phyloP scores from a whole-genome alignment of 2,888 invertebrate species.

The Ceriagrion tenellum region DNA sequence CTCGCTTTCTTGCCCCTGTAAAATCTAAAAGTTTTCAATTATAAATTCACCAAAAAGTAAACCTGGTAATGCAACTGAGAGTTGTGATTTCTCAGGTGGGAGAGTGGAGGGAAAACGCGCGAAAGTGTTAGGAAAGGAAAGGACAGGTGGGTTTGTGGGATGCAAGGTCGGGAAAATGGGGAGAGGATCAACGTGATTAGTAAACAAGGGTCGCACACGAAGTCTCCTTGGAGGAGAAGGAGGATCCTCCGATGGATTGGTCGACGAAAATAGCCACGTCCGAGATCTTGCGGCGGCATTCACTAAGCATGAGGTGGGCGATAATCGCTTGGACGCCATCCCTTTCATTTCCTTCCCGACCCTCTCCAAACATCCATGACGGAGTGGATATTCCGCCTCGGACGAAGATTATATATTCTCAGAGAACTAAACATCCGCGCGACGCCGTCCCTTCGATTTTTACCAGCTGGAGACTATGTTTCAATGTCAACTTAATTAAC shows the following conservation, averaged over 20 bases:
- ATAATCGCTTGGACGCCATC: not conserved
- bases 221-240: not conserved
- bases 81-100: too few species aligned
- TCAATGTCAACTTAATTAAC: constrained; percentile 32
- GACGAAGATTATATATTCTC: not conserved
- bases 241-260: not conserved
- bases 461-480: not conserved
- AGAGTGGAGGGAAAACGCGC: too few species aligned
- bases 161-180: too few species aligned
- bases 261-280: not conserved
- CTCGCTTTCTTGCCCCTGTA: too few species aligned
- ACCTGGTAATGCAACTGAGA: too few species aligned
- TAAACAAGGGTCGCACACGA: not conserved
- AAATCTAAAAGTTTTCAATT: too few species aligned
- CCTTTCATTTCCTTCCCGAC: not conserved
- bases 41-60: too few species aligned
- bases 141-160: too few species aligned
- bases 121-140: too few species aligned
- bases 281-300: not conserved
- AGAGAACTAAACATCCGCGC: not conserved
- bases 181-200: too few species aligned
- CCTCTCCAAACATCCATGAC: not conserved
- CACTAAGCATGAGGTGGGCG: not conserved
- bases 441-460: not conserved
- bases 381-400: not conserved